A percentile compares a stretch with the other conserved stretches of the same genome.
Evolutionary conservation across 2,113 vertebrate genomes (phyloP).

Genomic region (Nothocercus nigrocapillus): DNA sequence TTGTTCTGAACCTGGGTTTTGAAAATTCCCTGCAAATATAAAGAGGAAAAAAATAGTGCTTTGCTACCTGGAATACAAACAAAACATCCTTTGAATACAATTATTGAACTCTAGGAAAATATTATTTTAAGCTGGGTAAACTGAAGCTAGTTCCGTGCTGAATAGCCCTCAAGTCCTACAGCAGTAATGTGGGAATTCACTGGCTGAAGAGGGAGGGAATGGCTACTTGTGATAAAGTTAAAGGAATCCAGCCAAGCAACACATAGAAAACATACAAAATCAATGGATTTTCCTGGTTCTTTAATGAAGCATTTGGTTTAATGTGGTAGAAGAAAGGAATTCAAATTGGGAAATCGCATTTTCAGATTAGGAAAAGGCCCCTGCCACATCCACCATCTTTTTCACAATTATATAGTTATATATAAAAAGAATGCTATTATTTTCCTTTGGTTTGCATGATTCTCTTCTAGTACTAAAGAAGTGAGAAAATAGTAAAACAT

Average conservation of each 20-base stretch:
- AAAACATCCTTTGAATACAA: conserved; percentile 38
- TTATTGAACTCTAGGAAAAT: conserved; percentile 14
- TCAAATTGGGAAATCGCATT: not conserved
- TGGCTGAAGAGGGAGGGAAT: not conserved
- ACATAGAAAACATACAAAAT: not conserved
- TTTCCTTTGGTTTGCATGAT: not conserved
- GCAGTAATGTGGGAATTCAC: not conserved
- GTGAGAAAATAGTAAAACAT: not conserved
- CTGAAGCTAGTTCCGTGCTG: not conserved
- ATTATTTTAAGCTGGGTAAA: not conserved
- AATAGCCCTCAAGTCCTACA: not conserved
- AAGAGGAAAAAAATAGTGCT: conserved; percentile 18
- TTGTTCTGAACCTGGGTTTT: conserved; percentile 16
- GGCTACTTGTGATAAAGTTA: not conserved
- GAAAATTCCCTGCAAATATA: not conserved
- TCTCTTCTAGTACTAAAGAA: not conserved
- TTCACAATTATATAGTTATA: not conserved
- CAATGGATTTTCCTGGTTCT: not conserved
- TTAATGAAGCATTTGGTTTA: not conserved
- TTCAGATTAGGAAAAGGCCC: not conserved
- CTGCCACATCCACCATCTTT: not conserved
- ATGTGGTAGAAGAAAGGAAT: not conserved
- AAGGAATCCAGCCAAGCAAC: not conserved
- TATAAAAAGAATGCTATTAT: not conserved
- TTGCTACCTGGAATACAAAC: conserved; percentile 11